A percentile compares a stretch with the other conserved stretches of the same genome.
Conservation (phyloP, 2,797 vertebrate genomes). For the Alca torda region DNA sequence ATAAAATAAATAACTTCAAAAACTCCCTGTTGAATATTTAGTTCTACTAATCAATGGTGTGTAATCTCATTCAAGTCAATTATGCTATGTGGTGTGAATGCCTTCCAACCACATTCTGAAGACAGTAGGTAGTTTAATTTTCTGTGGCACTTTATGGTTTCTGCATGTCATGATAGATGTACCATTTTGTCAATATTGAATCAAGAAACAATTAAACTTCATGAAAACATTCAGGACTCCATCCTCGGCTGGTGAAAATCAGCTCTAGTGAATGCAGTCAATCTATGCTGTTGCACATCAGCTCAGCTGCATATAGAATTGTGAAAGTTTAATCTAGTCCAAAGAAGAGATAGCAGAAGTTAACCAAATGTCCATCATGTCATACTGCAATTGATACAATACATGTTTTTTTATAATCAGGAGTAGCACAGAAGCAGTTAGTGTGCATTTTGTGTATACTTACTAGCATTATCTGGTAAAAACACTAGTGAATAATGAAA, state of each 20-base stretch:
- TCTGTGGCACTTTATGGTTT: constrained; percentile 55
- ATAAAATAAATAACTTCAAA: constrained; percentile 3
- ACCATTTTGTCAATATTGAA: constrained; percentile 73
- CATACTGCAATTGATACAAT: background rate
- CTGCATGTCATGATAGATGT: constrained; percentile 56
- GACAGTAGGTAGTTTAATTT: constrained; percentile 65
- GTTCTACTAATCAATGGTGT: constrained; percentile 59
- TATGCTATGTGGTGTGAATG: constrained; percentile 35
- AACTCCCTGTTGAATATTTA: constrained; percentile 4
- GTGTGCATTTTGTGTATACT: background rate
- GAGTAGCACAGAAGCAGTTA: background rate
- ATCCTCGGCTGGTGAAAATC: constrained; percentile 11
- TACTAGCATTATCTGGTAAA: background rate
- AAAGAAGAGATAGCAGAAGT: background rate
- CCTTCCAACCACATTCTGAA: constrained; percentile 28
- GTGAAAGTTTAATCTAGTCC: background rate
- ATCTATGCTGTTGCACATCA: background rate
- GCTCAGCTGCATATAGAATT: background rate
- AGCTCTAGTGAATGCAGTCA: background rate
- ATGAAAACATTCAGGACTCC: constrained; percentile 53
- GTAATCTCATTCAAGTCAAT: constrained; percentile 66
- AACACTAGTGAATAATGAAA: background rate
- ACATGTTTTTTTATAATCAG: background rate
- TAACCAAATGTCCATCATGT: background rate
- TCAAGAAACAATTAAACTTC: constrained; percentile 76